A percentile compares a stretch with the other conserved stretches of the same genome.
Evolutionary conservation across 2,113 vertebrate species (phyloP).

Genomic region (Lagopus leucura): DNA sequence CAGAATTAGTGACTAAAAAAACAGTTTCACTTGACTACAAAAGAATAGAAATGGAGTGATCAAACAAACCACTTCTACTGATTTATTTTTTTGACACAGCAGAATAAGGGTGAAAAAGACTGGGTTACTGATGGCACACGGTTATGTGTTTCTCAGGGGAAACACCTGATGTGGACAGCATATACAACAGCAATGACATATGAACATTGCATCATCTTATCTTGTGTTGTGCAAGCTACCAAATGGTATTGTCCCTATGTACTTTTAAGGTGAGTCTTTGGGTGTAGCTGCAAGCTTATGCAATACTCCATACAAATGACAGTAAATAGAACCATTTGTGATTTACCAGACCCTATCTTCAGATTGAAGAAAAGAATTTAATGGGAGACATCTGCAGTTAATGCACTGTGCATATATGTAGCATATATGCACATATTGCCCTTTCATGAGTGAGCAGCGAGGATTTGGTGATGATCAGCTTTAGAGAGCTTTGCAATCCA

Average conservation of each 20-base stretch:
- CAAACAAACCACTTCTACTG: neutral
- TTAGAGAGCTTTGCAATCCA: neutral
- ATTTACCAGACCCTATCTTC: neutral
- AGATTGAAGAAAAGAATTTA: neutral
- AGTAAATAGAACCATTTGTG: constrained; percentile 4
- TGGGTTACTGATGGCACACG: neutral
- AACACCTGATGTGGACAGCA: neutral
- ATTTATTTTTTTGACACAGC: neutral
- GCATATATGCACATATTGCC: neutral
- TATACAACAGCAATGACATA: neutral
- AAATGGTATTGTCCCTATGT: neutral
- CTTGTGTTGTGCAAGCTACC: constrained; percentile 34
- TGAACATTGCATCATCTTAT: constrained; percentile 18
- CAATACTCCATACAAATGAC: constrained; percentile 2
- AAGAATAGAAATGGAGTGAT: neutral
- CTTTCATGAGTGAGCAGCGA: neutral
- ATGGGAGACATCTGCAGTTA: neutral
- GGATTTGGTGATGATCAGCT: neutral
- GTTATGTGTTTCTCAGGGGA: neutral
- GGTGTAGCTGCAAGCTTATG: constrained; percentile 33
- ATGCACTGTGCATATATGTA: neutral
- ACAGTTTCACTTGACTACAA: neutral
- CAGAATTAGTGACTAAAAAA: neutral
- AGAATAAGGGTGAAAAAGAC: neutral
- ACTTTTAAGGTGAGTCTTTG: constrained; percentile 38